These are phyloP conservation scores for Ceyx cyanopectus DNA, from an alignment of 2,113 vertebrate species.

Conservation along the genomic window DNA sequence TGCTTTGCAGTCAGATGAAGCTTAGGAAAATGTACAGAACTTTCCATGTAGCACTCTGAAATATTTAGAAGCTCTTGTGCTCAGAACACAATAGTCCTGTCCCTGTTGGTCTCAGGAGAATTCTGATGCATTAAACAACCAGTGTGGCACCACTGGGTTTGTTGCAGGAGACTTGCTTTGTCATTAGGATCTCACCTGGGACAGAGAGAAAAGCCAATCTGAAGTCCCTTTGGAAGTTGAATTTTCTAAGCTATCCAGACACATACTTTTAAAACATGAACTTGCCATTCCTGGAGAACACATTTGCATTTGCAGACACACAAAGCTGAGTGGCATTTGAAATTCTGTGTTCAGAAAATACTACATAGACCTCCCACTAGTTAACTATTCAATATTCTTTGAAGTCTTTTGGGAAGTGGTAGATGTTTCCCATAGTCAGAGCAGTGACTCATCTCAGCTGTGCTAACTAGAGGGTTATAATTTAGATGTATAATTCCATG, in stretches of 20 bases:
- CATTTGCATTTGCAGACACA: not conserved
- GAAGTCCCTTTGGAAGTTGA: not conserved
- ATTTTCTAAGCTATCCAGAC: not conserved
- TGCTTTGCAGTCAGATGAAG: not conserved
- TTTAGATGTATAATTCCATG: not conserved
- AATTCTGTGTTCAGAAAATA: not conserved
- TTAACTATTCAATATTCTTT: not conserved
- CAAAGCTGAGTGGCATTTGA: not conserved
- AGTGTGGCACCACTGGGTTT: not conserved
- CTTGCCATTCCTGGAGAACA: not conserved
- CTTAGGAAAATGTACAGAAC: not conserved
- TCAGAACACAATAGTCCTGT: not conserved
- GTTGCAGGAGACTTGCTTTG: not conserved
- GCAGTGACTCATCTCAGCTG: conserved; percentile 33
- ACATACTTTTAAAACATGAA: not conserved
- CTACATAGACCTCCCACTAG: not conserved
- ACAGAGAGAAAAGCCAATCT: not conserved
- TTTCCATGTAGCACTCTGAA: not conserved
- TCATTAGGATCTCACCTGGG: not conserved
- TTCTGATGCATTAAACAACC: not conserved
- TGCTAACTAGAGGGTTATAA: conserved; percentile 8
- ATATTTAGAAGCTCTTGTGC: conserved; percentile 2
- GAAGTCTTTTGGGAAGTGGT: not conserved
- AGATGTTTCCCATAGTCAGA: not conserved
- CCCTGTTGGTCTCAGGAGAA: not conserved